phyloP scores from a whole-genome alignment of 2,888 invertebrate genomes.

The Leptinotarsa rubiginosa region DNA sequence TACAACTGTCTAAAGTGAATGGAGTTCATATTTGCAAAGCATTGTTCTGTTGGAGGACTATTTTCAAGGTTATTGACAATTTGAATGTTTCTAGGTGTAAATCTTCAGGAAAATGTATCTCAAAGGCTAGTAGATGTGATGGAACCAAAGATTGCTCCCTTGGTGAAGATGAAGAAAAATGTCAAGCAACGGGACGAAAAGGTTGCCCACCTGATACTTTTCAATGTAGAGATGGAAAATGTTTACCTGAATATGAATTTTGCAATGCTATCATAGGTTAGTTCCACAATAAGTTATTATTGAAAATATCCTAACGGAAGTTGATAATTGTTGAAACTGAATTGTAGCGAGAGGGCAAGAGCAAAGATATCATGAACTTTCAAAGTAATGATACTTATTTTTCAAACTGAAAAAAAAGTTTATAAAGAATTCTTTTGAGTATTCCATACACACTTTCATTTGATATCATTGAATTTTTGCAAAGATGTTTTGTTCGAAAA shows the following conservation, averaged over 20 bases:
- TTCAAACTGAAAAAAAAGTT: too few relatives aligned
- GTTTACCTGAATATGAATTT: constrained; percentile 90
- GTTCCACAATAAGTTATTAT: neutral
- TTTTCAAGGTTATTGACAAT: too few relatives aligned
- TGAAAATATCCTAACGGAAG: neutral
- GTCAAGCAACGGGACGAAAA: constrained; percentile 60
- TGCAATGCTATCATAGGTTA: constrained; percentile 84
- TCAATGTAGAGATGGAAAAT: constrained; percentile 87
- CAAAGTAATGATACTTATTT: too few relatives aligned
- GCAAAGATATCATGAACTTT: too few relatives aligned
- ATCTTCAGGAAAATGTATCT: constrained; percentile 78
- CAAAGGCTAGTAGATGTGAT: constrained; percentile 84
- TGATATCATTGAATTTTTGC: too few relatives aligned
- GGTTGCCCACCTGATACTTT: constrained; percentile 86
- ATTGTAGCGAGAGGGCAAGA: too few relatives aligned
- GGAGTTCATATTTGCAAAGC: too few relatives aligned
- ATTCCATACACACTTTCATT: too few relatives aligned
- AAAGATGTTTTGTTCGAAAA: too few relatives aligned
- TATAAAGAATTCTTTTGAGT: too few relatives aligned
- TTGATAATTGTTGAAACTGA: neutral
- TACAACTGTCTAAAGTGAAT: too few relatives aligned
- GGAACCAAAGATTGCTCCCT: constrained; percentile 81
- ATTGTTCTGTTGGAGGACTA: too few relatives aligned
- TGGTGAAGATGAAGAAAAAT: constrained; percentile 70
- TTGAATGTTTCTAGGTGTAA: constrained; percentile 68